Evolutionary conservation across 2,797 vertebrate genomes (phyloP).

Genomic region (Argyrosomus regius): DNA sequence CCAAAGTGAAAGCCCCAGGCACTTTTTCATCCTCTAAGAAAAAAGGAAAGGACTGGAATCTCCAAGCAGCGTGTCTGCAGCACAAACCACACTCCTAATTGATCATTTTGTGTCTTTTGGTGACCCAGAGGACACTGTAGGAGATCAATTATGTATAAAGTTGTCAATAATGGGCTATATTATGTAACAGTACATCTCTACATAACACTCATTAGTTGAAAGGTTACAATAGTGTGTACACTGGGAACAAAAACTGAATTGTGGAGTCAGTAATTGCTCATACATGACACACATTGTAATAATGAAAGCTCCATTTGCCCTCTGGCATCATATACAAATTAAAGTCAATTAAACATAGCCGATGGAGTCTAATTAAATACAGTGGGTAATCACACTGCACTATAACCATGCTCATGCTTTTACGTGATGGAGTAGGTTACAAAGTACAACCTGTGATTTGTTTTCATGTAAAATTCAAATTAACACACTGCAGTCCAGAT

Average conservation of each 20-base stretch:
- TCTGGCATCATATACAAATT: slow-evolving; percentile 16
- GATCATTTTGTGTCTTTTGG: slow-evolving; percentile 8
- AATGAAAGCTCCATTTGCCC: neutral
- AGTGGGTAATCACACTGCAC: neutral
- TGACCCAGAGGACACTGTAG: slow-evolving; percentile 9
- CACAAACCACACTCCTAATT: slow-evolving; percentile 10
- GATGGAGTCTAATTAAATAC: slow-evolving; percentile 22
- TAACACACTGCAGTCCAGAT: neutral
- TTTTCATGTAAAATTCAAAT: neutral
- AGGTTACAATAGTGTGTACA: neutral
- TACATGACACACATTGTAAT: neutral
- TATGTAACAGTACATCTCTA: slow-evolving; percentile 1
- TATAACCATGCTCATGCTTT: neutral
- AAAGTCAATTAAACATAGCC: slow-evolving; percentile 13
- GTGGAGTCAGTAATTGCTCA: slow-evolving; percentile 25
- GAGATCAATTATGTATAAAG: slow-evolving; percentile 17
- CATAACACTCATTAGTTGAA: slow-evolving; percentile 7
- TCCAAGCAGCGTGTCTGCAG: neutral
- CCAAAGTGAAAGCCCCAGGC: slow-evolving; percentile 3
- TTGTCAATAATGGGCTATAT: slow-evolving; percentile 12
- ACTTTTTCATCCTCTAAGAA: slow-evolving; percentile 24
- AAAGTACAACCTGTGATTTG: slow-evolving; percentile 6
- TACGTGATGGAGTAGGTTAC: neutral
- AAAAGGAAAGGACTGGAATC: neutral
- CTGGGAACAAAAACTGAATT: neutral